A percentile compares a stretch with the other conserved stretches of the same genome.
Evolutionary conservation across 2,113 vertebrate species (phyloP).

Genomic region (Xyrauchen texanus): DNA sequence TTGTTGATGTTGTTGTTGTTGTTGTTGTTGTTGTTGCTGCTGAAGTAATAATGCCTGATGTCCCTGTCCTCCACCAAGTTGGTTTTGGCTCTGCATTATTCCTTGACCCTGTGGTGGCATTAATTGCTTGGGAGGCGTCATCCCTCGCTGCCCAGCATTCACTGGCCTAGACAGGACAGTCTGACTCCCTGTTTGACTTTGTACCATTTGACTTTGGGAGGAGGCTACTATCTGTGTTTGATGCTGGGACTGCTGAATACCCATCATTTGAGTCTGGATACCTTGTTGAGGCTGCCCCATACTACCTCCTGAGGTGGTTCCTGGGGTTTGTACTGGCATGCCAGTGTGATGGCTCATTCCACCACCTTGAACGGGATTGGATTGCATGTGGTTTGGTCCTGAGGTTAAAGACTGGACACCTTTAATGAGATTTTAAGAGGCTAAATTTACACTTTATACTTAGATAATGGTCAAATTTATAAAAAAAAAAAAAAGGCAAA

Average conservation of each 20-base stretch:
- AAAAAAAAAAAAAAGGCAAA: background rate
- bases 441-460: too few relatives aligned
- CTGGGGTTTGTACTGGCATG: constrained; percentile 81
- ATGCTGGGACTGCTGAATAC: constrained; percentile 84
- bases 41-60: constrained; percentile 87
- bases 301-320: constrained; percentile 81
- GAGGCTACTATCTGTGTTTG: constrained; percentile 91
- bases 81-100: constrained; percentile 91
- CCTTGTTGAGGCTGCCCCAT: constrained; percentile 88
- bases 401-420: constrained; percentile 82
- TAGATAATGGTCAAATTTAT: too few relatives aligned
- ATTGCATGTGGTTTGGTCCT: constrained; percentile 87
- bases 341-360: constrained; percentile 90
- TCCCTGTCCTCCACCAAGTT: constrained; percentile 90
- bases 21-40: constrained; percentile 62
- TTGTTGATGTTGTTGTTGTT: constrained; percentile 71
- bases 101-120: constrained; percentile 92
- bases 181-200: constrained; percentile 81
- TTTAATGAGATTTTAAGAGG: constrained; percentile 61
- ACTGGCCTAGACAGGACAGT: constrained; percentile 93
- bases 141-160: constrained; percentile 87
- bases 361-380: constrained; percentile 84
- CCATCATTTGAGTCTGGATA: constrained; percentile 89
- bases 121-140: constrained; percentile 97
- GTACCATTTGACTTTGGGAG: constrained; percentile 92